Base-by-base conservation (phyloP, 2,797 vertebrate species). In the Pipistrellus nathusii region DNA sequence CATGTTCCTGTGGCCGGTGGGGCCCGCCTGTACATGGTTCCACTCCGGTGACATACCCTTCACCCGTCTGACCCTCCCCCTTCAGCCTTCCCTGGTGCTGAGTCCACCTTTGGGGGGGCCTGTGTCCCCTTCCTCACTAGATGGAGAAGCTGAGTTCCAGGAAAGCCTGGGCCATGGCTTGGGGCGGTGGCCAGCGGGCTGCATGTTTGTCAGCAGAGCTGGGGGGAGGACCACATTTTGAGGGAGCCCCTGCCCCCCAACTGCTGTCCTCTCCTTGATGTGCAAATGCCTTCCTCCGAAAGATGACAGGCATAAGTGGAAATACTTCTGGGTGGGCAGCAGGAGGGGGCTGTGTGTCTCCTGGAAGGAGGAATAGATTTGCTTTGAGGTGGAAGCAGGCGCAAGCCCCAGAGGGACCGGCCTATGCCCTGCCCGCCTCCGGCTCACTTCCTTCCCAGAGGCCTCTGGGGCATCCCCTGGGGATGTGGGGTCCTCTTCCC, bases 391-490 rank as follows among this genome's bases (percentile, higher is more conserved):
- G 21, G 78, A 64, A 32, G 18, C 35, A 20, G 38, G 30, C 90
- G 51, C 20, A 25, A 80, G 55, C 66, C 68, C 69, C 71, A 12
- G 69, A 32, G 51, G 44, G 71, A 17, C 38, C 21, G 73, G 46
- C 44, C 78, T 68, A 4, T 41, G 32, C 44, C 73, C 51, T 5
- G 3, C 90, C 77, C 38, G 6, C 44, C 4, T 53, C 44, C 64
- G 30, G 51, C 64, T 46, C 53, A 66, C 78, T 95, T 86, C 75
- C 86, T 96, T 95, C 94, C 77, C 86, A 91, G 93, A 83, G 27
- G 73, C 78, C 85, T 94, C 77, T 0, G 4, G 90, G 92, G 20
- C 57, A n/a, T 88, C 90, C 71, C 80, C 68, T 88, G 7, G 32
- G 86, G 80, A 35, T 48, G 53, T 75, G 46, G 51, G 55, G 77